Evolutionary conservation across 2,888 invertebrate genomes (phyloP), one percentile per base, ranked within the genome.

Genomic region (Colostygia pectinataria): DNA sequence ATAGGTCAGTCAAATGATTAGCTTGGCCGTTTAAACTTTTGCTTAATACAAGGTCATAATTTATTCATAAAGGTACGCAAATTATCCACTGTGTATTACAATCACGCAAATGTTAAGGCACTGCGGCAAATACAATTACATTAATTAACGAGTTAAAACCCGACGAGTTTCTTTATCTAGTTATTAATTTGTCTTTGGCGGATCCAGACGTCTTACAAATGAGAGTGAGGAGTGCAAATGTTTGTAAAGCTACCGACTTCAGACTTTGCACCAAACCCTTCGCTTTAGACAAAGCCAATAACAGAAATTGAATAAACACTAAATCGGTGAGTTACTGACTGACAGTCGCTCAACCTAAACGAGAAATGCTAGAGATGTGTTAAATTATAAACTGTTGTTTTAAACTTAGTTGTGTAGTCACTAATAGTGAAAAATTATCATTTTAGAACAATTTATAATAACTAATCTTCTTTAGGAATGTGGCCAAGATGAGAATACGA

Each of bases 131-230:
- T 84, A 89, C 89, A 90, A 90, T 90, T 87, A 89, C 83, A 80
- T 89, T 85, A 90, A 90, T 90, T 89, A 89, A 90, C 90, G 86
- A 90, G 89, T 90, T 87, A 87, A 86, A 86, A 88, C 68, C 75
- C 83, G 80, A 63, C 71, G 80, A 88, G 88, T 88, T 90, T 88
- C 89, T 90, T 90, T 89, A 90, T 89, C 87, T 85, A 75, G 80
- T 89, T 90, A 90, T 88, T 88, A 88, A 90, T 89, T 90, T 83
- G 86, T 87, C 85, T 87, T 78, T 83, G 80, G 75, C 74, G 68
- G 61, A 64, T 71, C 71, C 79, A 82, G 88, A 85, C 87, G 76
- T 84, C 85, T 88, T 86, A 81, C 81, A 80, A 85, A 85, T 77
- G 85, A 76, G 80, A 83, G 53, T 31, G 40, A 63, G 68, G 57